phyloP scores from a whole-genome alignment of 2,113 vertebrate species.

The Phasianus colchicus region DNA sequence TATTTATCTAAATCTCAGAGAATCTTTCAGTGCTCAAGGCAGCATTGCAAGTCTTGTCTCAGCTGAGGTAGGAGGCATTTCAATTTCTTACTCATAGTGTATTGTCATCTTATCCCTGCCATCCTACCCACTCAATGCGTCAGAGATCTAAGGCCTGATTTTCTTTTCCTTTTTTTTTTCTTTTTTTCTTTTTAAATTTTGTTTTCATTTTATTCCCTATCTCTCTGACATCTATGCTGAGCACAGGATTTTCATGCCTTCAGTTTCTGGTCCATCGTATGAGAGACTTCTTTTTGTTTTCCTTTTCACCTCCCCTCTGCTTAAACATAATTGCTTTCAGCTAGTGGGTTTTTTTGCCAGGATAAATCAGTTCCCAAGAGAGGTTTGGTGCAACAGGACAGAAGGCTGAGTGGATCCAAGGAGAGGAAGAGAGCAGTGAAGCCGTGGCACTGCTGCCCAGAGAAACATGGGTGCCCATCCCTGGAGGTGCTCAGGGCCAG shows the following conservation, averaged over 20 bases:
- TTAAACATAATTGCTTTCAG: background rate
- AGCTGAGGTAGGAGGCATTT: slow-evolving; percentile 57
- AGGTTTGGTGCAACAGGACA: background rate
- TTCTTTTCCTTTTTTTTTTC: background rate
- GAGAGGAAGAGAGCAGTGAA: background rate
- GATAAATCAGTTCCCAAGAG: background rate
- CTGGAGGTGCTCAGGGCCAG: no score
- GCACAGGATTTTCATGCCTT: background rate
- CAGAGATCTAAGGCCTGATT: slow-evolving; percentile 33
- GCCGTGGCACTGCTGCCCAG: no score
- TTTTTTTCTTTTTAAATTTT: background rate
- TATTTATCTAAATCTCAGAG: slow-evolving; percentile 25
- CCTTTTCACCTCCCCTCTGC: no score
- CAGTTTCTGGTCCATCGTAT: background rate
- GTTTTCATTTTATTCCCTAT: background rate
- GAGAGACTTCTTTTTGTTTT: background rate
- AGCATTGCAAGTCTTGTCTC: background rate
- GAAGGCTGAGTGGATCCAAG: background rate
- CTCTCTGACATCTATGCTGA: background rate
- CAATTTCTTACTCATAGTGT: slow-evolving; percentile 66
- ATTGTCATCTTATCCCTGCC: slow-evolving; percentile 56
- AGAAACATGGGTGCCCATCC: no score
- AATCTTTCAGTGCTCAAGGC: background rate
- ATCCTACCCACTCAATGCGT: slow-evolving; percentile 61
- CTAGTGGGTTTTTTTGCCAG: background rate